A percentile compares a stretch with the other conserved stretches of the same genome.
Conservation (phyloP, 1,140 invertebrate species). For the Brachionus sp. region DNA sequence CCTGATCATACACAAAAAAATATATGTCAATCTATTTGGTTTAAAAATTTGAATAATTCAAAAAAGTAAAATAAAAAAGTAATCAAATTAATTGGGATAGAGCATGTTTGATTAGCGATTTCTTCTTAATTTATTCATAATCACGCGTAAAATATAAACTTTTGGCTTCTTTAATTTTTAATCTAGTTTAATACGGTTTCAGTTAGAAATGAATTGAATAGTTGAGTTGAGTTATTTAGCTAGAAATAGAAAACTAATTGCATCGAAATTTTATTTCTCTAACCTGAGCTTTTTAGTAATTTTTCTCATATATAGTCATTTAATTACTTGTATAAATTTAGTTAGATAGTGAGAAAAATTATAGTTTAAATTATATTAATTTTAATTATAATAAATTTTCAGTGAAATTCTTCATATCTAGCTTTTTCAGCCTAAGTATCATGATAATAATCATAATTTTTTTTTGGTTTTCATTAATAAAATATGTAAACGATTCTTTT, state of each 20-base stretch:
- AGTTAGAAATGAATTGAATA: neutral
- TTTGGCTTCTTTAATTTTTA: neutral
- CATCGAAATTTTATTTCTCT: neutral
- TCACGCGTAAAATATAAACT: neutral
- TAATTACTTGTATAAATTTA: neutral
- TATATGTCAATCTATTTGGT: neutral
- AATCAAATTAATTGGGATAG: neutral
- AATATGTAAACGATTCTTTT: neutral
- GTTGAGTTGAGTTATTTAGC: neutral
- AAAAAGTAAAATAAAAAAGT: neutral
- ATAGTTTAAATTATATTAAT: neutral
- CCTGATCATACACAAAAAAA: neutral
- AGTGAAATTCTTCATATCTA: neutral
- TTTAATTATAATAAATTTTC: neutral
- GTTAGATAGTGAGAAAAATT: neutral
- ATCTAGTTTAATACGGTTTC: neutral
- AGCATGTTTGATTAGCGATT: neutral
- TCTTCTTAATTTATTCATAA: neutral
- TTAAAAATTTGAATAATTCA: neutral
- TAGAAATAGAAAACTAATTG: neutral
- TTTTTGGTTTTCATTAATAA: neutral
- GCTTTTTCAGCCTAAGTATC: neutral
- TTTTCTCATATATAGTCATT: neutral
- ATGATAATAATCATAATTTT: slow-evolving; percentile 6
- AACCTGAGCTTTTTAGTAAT: neutral